These are phyloP conservation scores for Therioaphis trifolii DNA, from an alignment of 2,888 invertebrate species.

Conservation along the genomic window DNA sequence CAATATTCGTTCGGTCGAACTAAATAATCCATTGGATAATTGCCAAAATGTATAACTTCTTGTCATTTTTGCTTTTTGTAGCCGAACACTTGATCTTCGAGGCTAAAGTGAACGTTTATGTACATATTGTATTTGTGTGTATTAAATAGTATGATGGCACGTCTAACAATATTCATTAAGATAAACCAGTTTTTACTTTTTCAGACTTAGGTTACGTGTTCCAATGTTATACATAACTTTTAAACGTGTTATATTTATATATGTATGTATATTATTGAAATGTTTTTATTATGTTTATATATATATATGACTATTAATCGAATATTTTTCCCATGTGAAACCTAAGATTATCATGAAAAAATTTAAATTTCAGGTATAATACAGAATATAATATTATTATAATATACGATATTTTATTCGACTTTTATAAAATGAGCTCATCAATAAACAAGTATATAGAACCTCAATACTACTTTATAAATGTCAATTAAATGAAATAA, in stretches of 20 bases:
- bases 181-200: slow-evolving; percentile 46
- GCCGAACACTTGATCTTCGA: slow-evolving; percentile 32
- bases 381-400: too few relatives aligned
- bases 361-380: too few relatives aligned
- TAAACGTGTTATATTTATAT: not conserved
- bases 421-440: too few relatives aligned
- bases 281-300: too few relatives aligned
- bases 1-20: not conserved
- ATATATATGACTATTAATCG: too few relatives aligned
- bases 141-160: slow-evolving; percentile 10
- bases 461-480: too few relatives aligned
- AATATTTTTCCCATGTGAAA: too few relatives aligned
- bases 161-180: slow-evolving; percentile 24
- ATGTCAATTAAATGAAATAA: too few relatives aligned
- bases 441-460: too few relatives aligned
- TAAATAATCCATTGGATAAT: slow-evolving; percentile 26
- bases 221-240: not conserved
- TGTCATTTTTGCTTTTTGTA: slow-evolving; percentile 14
- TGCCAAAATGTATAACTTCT: slow-evolving; percentile 34
- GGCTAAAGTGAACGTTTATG: slow-evolving; percentile 47
- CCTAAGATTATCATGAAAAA: too few relatives aligned
- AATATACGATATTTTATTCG: too few relatives aligned
- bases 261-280: not conserved
- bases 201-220: slow-evolving; percentile 14
- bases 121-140: too few relatives aligned